A percentile compares a stretch with the other conserved stretches of the same genome.
Evolutionary conservation across 2,113 vertebrate genomes (phyloP).

Genomic region (Macaca nemestrina): DNA sequence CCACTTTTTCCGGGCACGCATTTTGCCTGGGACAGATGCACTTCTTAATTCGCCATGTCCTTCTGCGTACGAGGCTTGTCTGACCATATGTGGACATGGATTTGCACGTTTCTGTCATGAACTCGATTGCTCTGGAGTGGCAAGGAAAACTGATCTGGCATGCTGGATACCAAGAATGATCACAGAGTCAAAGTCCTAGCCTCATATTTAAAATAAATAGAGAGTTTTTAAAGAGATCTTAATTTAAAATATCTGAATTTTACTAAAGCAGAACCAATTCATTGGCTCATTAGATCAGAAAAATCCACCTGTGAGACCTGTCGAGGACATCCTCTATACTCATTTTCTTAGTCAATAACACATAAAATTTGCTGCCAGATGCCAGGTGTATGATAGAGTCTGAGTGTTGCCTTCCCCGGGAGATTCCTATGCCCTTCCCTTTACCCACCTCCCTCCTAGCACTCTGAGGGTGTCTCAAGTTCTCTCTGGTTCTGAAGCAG

Average conservation of each 20-base stretch:
- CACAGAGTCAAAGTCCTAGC: background rate
- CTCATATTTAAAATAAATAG: constrained; percentile 20
- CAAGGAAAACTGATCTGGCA: background rate
- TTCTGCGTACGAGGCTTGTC: background rate
- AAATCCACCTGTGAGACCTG: background rate
- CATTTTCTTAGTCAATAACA: background rate
- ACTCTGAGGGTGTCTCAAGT: background rate
- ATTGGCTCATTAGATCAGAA: background rate
- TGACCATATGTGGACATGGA: background rate
- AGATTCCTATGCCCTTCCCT: background rate
- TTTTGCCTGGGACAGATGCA: background rate
- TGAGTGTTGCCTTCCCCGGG: background rate
- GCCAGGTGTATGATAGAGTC: background rate
- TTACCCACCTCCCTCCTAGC: background rate
- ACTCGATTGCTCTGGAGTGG: background rate
- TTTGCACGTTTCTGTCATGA: background rate
- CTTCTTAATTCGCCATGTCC: background rate
- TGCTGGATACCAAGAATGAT: background rate
- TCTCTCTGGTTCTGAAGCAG: constrained; percentile 6
- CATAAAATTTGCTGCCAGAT: background rate
- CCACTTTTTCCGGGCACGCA: background rate
- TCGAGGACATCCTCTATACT: background rate
- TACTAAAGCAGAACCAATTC: background rate
- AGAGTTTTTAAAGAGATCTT: background rate
- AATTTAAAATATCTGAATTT: background rate